Evolutionary conservation across 2,113 vertebrate genomes (phyloP), one percentile per base, ranked within the genome.

Genomic region (Caranx ignobilis): DNA sequence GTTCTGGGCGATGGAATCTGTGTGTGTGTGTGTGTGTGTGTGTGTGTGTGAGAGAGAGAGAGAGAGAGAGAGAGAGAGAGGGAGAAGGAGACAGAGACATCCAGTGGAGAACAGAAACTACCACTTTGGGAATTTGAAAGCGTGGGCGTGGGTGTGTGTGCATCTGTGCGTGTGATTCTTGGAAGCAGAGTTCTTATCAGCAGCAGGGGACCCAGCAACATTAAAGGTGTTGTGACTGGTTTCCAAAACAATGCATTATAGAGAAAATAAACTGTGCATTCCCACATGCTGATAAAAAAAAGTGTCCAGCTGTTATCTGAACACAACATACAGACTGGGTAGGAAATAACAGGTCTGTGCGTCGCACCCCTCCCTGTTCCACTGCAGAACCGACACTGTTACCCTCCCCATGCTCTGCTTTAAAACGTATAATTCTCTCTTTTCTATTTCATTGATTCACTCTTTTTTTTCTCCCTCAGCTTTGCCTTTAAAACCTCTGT

Each of bases 271-370:
- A 81, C 78, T 13, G 0, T 55, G 13, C 41, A 59, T 85, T 82
- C 79, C 73, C 50, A 79, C 75, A 86, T 78, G 56, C 41, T 21
- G 26, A 54, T 60, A 39, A 63, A 68, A 68, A 81, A 84, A 76
- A 75, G 55, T 47, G 16, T 54, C 52, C 8, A 4, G 32, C 73
- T 69, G 79, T 85, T 91, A 91, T 90, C 83, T 61, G 4, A 45
- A 72, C 50, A 9, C 35, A 41, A 78, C 84, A 87, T 16, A 59
- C 86, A 5, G 79, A 15, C 57, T 5, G 54, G 16, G 61, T 45
- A 89, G 88, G 90, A 94, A 93, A 90, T 89, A 91, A 88, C 84
- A 89, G 79, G 75, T 76, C 79, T 82, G 66, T 34, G 59, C 1
- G 11, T 39, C 0, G 71, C 47, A 52, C 69, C 81, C 73, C 84